Evolutionary conservation across 92 coral and sea anemone species (phyloP).

Genomic region (Galaxea fascicularis): DNA sequence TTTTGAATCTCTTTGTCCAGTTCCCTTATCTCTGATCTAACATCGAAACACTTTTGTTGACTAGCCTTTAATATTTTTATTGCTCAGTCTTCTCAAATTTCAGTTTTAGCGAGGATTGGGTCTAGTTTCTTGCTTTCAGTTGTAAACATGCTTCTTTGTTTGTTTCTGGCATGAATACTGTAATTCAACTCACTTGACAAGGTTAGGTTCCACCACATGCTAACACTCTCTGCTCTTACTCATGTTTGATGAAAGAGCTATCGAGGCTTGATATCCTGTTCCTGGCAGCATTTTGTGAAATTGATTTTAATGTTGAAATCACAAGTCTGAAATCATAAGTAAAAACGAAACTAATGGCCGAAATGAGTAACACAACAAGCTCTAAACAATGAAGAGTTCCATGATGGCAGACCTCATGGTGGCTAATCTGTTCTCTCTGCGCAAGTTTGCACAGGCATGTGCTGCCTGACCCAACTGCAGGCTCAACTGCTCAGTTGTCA

Average conservation of each 20-base stretch:
- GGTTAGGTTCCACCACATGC: background rate
- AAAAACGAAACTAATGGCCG: background rate
- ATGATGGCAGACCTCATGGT: too few species aligned
- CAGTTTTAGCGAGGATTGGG: background rate
- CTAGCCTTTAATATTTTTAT: background rate
- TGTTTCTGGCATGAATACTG: background rate
- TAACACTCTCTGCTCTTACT: background rate
- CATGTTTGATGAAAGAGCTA: background rate
- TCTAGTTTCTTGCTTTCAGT: background rate
- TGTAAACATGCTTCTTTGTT: background rate
- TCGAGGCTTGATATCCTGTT: background rate
- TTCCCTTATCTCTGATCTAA: slow-evolving; percentile 32
- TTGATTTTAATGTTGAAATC: background rate
- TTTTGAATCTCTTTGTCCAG: slow-evolving; percentile 55
- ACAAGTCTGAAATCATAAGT: background rate
- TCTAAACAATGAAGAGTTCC: too few species aligned
- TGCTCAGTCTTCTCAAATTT: background rate
- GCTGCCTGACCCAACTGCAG: too few species aligned
- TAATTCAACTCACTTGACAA: background rate
- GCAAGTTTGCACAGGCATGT: too few species aligned
- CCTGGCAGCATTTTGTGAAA: background rate
- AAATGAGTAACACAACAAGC: too few species aligned
- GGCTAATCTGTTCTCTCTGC: too few species aligned
- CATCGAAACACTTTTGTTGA: slow-evolving; percentile 30
- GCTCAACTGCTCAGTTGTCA: background rate